phyloP scores from a whole-genome alignment of 2,797 vertebrate species.

The Clarias laeviceps region DNA sequence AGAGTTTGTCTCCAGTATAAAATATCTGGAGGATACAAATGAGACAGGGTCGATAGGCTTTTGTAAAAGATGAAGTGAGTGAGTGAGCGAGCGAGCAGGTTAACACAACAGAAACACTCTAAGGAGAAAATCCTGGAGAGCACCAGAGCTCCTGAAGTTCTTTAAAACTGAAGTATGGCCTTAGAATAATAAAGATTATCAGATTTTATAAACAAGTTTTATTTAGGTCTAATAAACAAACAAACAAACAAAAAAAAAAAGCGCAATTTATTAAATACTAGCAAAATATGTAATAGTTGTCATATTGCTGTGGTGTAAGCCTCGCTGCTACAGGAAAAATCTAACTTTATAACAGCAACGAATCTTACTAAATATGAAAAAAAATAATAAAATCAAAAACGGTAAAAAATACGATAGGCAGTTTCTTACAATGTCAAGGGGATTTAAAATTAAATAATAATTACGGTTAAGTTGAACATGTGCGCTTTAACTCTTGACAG shows the following conservation, averaged over 20 bases:
- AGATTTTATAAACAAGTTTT: background rate
- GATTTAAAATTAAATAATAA: background rate
- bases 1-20: slow-evolving; percentile 41
- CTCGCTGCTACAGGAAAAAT: background rate
- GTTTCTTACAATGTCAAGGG: background rate
- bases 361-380: background rate
- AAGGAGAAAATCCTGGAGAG: background rate
- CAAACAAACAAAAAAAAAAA: background rate
- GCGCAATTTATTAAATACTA: background rate
- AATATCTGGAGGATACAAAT: background rate
- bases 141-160: background rate
- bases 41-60: background rate
- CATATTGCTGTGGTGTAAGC: no score
- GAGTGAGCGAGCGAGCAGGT: slow-evolving; percentile 2
- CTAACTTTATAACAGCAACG: background rate
- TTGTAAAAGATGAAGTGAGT: background rate
- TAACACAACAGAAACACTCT: background rate
- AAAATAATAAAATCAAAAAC: background rate
- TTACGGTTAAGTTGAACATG: background rate
- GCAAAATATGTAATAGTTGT: background rate
- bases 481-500: background rate
- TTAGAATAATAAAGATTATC: background rate
- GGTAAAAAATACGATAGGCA: background rate
- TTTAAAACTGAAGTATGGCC: background rate
- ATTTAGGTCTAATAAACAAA: background rate